Percentiles rank a stretch among this genome's conserved stretches.
Conservation (phyloP, 2,113 vertebrate species). For the Ameiurus melas region DNA sequence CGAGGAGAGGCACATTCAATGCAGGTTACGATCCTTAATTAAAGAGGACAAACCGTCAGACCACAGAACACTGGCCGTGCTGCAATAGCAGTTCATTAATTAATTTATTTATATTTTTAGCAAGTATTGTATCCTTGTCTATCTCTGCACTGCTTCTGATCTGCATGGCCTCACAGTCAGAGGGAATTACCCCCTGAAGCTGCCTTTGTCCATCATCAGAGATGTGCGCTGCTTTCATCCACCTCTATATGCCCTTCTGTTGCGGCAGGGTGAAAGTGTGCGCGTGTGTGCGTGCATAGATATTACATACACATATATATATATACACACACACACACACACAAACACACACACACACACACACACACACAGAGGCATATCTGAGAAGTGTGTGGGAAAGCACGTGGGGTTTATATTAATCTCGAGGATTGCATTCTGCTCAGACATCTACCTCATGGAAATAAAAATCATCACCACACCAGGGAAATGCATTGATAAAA, state of each 20-base stretch:
- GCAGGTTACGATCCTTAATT: background rate
- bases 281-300: background rate
- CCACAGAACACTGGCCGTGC: background rate
- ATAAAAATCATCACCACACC: background rate
- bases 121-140: conserved; percentile 16
- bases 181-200: conserved; percentile 62
- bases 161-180: conserved; percentile 26
- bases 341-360: no score
- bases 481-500: background rate
- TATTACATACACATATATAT: background rate
- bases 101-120: background rate
- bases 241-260: conserved; percentile 68
- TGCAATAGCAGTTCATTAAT: background rate
- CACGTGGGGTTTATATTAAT: background rate
- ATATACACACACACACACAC: no score
- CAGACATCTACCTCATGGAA: background rate
- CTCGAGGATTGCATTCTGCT: background rate
- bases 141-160: conserved; percentile 64
- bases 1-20: background rate
- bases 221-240: conserved; percentile 46
- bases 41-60: background rate
- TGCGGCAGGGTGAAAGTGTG: conserved; percentile 23
- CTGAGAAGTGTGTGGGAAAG: background rate
- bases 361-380: background rate
- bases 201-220: conserved; percentile 60